Conservation (phyloP, 2,888 invertebrate species). For the Lingula anatina region DNA sequence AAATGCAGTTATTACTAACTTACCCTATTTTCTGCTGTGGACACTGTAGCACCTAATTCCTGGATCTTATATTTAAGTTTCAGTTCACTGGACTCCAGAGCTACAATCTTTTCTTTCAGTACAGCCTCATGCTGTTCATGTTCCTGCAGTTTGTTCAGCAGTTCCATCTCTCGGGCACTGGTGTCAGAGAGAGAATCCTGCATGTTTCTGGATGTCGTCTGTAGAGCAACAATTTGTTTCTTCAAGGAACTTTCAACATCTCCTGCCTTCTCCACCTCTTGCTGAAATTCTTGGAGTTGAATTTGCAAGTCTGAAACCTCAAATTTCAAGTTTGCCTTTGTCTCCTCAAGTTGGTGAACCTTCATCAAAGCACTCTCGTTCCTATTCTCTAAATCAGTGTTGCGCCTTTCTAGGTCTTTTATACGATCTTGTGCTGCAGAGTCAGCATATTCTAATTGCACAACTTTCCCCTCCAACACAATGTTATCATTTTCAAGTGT, state of each 20-base stretch:
- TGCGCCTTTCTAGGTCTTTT: too few relatives aligned
- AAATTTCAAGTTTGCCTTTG: not conserved
- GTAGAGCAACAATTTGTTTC: not conserved
- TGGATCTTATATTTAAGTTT: not conserved
- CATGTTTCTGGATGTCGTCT: not conserved
- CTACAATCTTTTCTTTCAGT: not conserved
- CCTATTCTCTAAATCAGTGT: too few relatives aligned
- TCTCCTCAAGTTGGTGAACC: not conserved
- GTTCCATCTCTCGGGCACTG: not conserved
- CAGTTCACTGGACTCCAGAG: not conserved
- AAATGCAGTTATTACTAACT: too few relatives aligned
- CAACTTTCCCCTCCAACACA: too few relatives aligned
- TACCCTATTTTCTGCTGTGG: not conserved
- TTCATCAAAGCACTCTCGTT: too few relatives aligned
- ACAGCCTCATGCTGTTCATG: not conserved
- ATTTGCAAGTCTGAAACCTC: not conserved
- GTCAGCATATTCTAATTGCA: too few relatives aligned
- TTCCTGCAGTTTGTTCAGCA: not conserved
- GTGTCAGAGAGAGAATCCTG: not conserved
- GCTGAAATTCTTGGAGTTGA: not conserved
- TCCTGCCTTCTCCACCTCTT: not conserved
- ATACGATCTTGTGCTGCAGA: too few relatives aligned
- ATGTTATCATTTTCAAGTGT: too few relatives aligned
- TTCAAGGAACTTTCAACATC: not conserved
- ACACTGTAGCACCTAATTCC: not conserved